Base-by-base conservation (phyloP, 2,113 vertebrate species). In the Oryzias javanicus region DNA sequence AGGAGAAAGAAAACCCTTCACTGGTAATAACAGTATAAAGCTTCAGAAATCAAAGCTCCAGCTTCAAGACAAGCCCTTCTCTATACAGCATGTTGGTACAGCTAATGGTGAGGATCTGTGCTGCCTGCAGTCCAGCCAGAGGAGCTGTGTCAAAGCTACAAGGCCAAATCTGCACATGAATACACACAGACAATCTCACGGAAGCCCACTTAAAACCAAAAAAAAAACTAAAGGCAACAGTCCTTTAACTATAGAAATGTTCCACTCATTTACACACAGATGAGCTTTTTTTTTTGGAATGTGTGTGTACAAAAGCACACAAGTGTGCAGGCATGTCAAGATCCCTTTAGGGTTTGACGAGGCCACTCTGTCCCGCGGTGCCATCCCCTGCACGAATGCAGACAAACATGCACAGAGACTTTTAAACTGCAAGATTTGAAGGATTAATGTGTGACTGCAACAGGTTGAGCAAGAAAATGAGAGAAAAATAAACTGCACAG, bases 141-240 rank as follows among this genome's bases (percentile, higher is more conserved):
- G 63, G 46, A 62, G 63, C 53, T 70, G 44, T 60, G 67, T 73
- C 67, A 61, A 75, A 59, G 60, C 49, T 52, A 66, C 74, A 80
- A 82, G 76, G 61, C 71, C 70, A 72, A 44, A 63, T 64, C 0
- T 14, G 42, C 54, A 58, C 55, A 68, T 19, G 46, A 24, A 52
- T 22, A 50, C 51, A 66, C 17, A 72, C 51, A 55, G 59, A 54
- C 56, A 64, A 35, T 54, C 62, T 44, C 35, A 60, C 67, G 56
- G 49, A 62, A 54, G 55, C 66, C 76, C 47, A 73, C 66, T 62
- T 24, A 51, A 46, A 48, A 56, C 18, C 60, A 50, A 70, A 59
- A 67, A 50, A 70, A 59, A 67, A 71, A 72, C 58, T 70, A 77
- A 78, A 79, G 68, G 71, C 68, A 41, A 66, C 14, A 61, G 64